Percentiles rank a stretch among this genome's conserved stretches.
Conservation (phyloP, 2,888 invertebrate species). For the Limnephilus marmoratus region DNA sequence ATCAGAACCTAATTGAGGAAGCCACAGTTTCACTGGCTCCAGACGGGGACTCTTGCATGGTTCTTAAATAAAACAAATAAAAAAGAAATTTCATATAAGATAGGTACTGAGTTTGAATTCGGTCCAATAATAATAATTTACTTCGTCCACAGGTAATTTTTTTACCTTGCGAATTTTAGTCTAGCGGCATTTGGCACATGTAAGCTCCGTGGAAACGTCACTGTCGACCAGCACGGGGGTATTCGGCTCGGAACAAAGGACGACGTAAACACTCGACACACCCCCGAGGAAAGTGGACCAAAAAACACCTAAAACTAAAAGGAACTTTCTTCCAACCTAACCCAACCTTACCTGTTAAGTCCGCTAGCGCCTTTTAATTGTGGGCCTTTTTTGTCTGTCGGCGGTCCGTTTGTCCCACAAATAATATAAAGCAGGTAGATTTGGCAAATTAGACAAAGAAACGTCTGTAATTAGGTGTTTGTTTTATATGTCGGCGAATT, state of each 20-base stretch:
- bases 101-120: too few species aligned
- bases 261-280: conserved; percentile 19
- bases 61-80: too few species aligned
- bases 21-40: too few species aligned
- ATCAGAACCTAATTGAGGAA: too few species aligned
- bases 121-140: not conserved
- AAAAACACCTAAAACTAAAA: not conserved
- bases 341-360: not conserved
- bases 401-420: not conserved
- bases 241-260: conserved; percentile 19
- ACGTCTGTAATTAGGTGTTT: conserved; percentile 5
- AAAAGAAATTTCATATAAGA: too few species aligned
- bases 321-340: conserved; percentile 9
- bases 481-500: conserved; percentile 19
- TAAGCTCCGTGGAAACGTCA: not conserved
- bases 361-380: conserved; percentile 31
- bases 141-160: not conserved
- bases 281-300: conserved; percentile 17
- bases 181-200: not conserved
- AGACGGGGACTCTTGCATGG: too few species aligned
- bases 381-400: not conserved
- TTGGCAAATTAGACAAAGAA: not conserved
- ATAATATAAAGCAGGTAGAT: not conserved
- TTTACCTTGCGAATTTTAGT: not conserved
- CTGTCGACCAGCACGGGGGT: conserved; percentile 1